Evolutionary conservation across 2,888 invertebrate genomes (phyloP).

Genomic region (Diplazon laetatorius): DNA sequence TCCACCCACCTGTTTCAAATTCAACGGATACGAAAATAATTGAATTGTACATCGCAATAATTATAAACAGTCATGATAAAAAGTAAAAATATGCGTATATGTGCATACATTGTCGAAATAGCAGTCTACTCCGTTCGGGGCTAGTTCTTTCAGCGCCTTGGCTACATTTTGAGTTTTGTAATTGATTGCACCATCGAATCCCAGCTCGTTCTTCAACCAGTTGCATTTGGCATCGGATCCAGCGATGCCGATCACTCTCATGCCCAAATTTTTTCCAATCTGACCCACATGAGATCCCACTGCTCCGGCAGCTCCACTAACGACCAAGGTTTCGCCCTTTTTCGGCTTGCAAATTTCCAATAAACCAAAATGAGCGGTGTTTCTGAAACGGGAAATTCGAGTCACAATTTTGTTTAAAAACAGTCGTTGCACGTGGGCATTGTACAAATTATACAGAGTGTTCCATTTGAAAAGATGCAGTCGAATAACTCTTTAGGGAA

Average conservation of each 20-base stretch:
- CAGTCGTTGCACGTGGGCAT: too few species aligned
- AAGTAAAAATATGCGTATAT: conserved; percentile 9
- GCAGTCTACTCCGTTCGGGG: conserved; percentile 89
- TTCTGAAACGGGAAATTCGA: conserved; percentile 81
- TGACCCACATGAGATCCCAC: conserved; percentile 91
- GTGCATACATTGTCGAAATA: conserved; percentile 90
- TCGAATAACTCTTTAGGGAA: too few species aligned
- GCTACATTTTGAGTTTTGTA: conserved; percentile 86
- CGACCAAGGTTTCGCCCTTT: conserved; percentile 88
- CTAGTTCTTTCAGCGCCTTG: conserved; percentile 84
- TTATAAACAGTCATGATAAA: neutral
- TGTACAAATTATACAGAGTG: too few species aligned
- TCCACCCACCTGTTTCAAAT: conserved; percentile 86
- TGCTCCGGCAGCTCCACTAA: conserved; percentile 90
- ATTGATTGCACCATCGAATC: conserved; percentile 88
- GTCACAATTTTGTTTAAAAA: too few species aligned
- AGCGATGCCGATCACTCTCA: conserved; percentile 88
- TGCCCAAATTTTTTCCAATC: conserved; percentile 88
- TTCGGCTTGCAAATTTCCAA: conserved; percentile 88
- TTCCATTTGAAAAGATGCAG: too few species aligned
- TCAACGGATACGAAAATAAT: conserved; percentile 27
- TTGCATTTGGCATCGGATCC: conserved; percentile 88
- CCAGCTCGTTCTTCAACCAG: conserved; percentile 86
- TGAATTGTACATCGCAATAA: too few species aligned
- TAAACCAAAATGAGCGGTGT: conserved; percentile 90